A percentile compares a stretch with the other conserved stretches of the same genome.
phyloP scores from a whole-genome alignment of 2,113 vertebrate genomes.

The Rousettus leschenaultii region DNA sequence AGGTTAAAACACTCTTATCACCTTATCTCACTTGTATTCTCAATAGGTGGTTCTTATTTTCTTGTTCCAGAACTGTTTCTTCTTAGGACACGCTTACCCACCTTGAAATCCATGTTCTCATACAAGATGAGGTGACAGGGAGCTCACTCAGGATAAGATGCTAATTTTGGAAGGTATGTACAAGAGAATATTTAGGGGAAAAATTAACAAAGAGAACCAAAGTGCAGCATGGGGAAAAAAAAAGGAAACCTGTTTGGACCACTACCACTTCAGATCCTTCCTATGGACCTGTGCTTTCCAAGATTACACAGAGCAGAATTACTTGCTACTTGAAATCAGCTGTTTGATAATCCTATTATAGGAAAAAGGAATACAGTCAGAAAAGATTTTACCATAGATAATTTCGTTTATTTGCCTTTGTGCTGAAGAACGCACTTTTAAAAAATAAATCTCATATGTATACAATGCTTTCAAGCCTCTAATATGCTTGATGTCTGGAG shows the following conservation, averaged over 20 bases:
- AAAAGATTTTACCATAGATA: not conserved
- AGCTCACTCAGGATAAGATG: not conserved
- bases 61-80: not conserved
- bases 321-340: not conserved
- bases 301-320: not conserved
- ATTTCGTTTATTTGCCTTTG: conserved; percentile 3
- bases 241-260: not conserved
- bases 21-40: not conserved
- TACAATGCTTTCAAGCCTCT: not conserved
- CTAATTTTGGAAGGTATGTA: not conserved
- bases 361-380: not conserved
- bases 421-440: not conserved
- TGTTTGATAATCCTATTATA: not conserved
- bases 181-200: not conserved
- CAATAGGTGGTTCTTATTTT: not conserved
- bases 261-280: not conserved
- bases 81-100: not conserved
- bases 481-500: not conserved
- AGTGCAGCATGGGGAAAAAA: not conserved
- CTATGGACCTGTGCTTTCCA: not conserved
- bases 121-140: not conserved
- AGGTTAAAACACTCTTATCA: not conserved
- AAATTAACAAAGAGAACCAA: not conserved
- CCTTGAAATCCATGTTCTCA: not conserved
- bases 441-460: not conserved